These are phyloP conservation scores for Vicugna pacos DNA, from an alignment of 2,113 vertebrate genomes.

Conservation along the genomic window DNA sequence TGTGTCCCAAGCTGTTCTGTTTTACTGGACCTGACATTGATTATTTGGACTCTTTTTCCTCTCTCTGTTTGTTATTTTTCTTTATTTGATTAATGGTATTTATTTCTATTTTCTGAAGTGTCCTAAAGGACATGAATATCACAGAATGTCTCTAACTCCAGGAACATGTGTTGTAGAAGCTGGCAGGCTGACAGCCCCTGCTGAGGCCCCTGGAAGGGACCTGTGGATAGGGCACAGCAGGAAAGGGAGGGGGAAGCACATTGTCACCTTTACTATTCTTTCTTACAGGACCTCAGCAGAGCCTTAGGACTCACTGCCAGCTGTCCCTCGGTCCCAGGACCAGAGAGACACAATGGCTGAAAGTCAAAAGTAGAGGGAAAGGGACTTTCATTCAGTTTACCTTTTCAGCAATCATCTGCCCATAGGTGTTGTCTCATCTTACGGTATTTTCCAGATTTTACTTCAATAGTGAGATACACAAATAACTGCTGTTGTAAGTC, in stretches of 20 bases:
- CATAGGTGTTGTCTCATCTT: neutral
- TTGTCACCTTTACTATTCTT: neutral
- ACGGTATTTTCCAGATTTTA: neutral
- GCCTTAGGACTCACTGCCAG: neutral
- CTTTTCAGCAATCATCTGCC: neutral
- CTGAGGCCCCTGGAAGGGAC: too few relatives aligned
- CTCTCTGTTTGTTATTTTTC: conserved; percentile 1
- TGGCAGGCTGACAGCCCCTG: neutral
- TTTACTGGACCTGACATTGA: neutral
- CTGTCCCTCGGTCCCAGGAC: neutral
- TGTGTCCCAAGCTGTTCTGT: neutral
- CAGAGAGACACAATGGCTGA: neutral
- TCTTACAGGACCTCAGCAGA: neutral
- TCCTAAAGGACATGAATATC: neutral
- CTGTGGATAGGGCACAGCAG: neutral
- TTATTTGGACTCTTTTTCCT: neutral
- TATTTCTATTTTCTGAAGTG: neutral
- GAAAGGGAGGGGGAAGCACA: neutral
- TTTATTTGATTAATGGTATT: neutral
- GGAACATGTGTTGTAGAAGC: neutral
- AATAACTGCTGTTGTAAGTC: neutral
- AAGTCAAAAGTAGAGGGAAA: neutral
- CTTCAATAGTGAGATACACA: neutral
- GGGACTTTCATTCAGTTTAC: neutral
- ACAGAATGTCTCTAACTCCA: neutral